phyloP scores from a whole-genome alignment of 2,888 invertebrate species.

The Drosophila anomelani region DNA sequence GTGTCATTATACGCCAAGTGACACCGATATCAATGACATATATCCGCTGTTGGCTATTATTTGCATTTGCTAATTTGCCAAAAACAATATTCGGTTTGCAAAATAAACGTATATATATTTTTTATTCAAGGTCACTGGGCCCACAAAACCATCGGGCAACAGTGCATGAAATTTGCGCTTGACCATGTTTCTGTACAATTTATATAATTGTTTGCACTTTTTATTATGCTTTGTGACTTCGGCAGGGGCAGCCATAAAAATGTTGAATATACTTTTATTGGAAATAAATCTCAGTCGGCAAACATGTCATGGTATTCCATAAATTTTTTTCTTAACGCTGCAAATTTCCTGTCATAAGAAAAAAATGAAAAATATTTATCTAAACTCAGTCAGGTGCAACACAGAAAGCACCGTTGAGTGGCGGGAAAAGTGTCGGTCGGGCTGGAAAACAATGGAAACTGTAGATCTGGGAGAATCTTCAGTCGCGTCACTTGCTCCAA shows the following conservation, averaged over 20 bases:
- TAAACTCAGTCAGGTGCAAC: slow-evolving; percentile 62
- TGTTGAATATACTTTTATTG: slow-evolving; percentile 36
- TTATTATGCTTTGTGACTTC: slow-evolving; percentile 37
- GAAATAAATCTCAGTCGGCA: slow-evolving; percentile 24
- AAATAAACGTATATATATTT: slow-evolving; percentile 36
- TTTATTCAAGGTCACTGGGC: slow-evolving; percentile 52
- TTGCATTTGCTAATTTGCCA: slow-evolving; percentile 65
- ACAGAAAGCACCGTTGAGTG: slow-evolving; percentile 57
- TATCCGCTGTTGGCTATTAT: slow-evolving; percentile 22
- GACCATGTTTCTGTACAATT: slow-evolving; percentile 63
- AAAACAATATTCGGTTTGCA: slow-evolving; percentile 61
- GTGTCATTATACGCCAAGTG: slow-evolving; percentile 9
- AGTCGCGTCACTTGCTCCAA: slow-evolving; percentile 2
- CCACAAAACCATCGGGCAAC: slow-evolving; percentile 57
- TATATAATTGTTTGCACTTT: slow-evolving; percentile 41
- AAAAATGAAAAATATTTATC: slow-evolving; percentile 37
- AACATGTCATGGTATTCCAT: slow-evolving; percentile 19
- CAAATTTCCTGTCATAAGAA: slow-evolving; percentile 38
- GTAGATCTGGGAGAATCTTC: slow-evolving; percentile 20
- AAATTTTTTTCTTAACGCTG: slow-evolving; percentile 46
- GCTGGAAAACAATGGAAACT: slow-evolving; percentile 54
- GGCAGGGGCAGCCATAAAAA: slow-evolving; percentile 28
- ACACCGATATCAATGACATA: slow-evolving; percentile 37
- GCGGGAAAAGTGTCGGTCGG: slow-evolving; percentile 29
- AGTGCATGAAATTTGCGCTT: slow-evolving; percentile 71